phyloP scores from a whole-genome alignment of 2,888 invertebrate genomes.

The Eueremaeus valkanovi region DNA sequence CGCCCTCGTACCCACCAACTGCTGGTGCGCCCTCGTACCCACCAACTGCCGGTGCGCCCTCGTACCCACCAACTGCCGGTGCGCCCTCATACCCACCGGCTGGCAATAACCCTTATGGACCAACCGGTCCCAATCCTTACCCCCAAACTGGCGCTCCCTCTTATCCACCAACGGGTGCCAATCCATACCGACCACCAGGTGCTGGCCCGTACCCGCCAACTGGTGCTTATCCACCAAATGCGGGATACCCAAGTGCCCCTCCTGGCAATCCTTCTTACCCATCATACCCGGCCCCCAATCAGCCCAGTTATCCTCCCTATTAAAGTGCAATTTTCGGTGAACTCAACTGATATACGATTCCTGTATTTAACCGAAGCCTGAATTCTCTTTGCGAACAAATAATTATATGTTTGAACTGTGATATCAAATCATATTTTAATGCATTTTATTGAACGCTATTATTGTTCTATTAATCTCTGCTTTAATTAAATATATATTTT shows the following conservation, averaged over 20 bases:
- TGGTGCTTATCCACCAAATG: neutral
- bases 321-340: neutral
- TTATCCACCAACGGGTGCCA: neutral
- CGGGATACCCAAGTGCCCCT: neutral
- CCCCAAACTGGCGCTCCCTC: neutral
- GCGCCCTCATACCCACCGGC: neutral
- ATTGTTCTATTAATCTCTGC: too few relatives aligned
- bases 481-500: too few relatives aligned
- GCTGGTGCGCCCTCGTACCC: neutral
- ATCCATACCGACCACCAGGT: neutral
- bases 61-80: neutral
- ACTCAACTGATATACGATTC: too few relatives aligned
- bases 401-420: too few relatives aligned
- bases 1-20: neutral
- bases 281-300: neutral
- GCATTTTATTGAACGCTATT: too few relatives aligned
- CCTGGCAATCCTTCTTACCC: slow-evolving; percentile 1
- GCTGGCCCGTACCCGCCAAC: neutral
- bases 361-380: too few relatives aligned
- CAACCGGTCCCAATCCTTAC: neutral
- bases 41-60: neutral
- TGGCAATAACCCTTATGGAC: neutral
- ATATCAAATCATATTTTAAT: too few relatives aligned
- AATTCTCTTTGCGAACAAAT: too few relatives aligned
- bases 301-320: neutral